Conservation (phyloP, 2,888 invertebrate genomes). For the Drosophila hawaiiensis region DNA sequence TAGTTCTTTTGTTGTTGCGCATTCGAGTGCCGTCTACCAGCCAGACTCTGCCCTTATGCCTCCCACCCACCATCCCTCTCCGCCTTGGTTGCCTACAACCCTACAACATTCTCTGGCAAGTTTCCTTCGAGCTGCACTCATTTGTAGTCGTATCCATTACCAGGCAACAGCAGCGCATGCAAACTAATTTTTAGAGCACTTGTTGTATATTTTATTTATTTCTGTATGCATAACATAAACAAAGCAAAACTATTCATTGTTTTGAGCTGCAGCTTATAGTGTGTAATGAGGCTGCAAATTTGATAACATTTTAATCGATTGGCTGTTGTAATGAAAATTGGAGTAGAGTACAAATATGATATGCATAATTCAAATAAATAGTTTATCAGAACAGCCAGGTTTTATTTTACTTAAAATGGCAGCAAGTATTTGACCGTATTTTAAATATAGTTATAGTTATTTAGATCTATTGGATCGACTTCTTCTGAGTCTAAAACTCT, state of each 20-base stretch:
- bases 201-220: slow-evolving; percentile 53
- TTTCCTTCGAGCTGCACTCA: slow-evolving; percentile 53
- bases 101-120: slow-evolving; percentile 59
- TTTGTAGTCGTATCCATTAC: slow-evolving; percentile 75
- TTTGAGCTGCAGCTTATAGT: neutral
- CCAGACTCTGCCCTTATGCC: slow-evolving; percentile 8
- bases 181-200: slow-evolving; percentile 74
- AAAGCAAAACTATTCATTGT: neutral
- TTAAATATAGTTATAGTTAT: no score
- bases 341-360: no score
- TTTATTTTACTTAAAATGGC: neutral
- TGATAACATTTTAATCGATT: neutral
- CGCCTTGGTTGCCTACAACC: slow-evolving; percentile 42
- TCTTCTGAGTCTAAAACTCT: neutral
- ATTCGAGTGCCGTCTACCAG: slow-evolving; percentile 66
- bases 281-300: neutral
- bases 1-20: slow-evolving; percentile 81
- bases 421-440: no score
- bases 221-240: neutral
- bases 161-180: slow-evolving; percentile 60
- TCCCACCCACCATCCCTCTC: neutral
- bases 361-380: neutral
- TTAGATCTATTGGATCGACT: neutral
- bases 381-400: neutral
- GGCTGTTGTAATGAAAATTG: neutral